Conservation (phyloP, 92 coral and sea anemone genomes). For the Heteractis magnifica region DNA sequence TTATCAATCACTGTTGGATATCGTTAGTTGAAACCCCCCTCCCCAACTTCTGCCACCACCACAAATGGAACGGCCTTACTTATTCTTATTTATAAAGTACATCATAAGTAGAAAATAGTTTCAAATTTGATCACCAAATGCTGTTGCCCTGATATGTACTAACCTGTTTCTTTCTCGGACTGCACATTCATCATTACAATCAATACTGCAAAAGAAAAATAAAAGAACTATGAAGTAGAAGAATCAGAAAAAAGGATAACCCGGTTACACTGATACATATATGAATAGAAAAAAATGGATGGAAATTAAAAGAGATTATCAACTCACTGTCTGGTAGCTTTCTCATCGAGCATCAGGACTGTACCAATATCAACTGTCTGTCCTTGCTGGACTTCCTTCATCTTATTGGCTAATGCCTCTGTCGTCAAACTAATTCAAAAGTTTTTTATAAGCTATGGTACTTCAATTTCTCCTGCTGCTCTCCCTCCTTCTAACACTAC, state of each 20-base stretch:
- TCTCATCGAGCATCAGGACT: constrained; percentile 73
- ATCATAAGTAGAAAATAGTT: not conserved
- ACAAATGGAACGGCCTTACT: not conserved
- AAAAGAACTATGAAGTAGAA: not conserved
- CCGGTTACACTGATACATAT: not conserved
- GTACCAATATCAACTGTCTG: constrained; percentile 80
- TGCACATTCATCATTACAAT: constrained; percentile 80
- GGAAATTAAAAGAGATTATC: too few species aligned
- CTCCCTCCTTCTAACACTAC: not conserved
- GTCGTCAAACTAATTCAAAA: constrained; percentile 67
- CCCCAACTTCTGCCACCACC: not conserved
- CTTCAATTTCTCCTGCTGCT: not conserved
- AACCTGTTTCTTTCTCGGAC: constrained; percentile 78
- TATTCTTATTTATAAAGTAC: not conserved
- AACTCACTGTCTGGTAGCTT: constrained; percentile 71
- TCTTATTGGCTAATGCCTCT: constrained; percentile 83
- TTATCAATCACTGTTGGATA: not conserved
- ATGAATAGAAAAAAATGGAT: too few species aligned
- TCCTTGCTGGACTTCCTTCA: constrained; percentile 87
- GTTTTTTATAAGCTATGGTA: not conserved
- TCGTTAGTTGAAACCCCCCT: too few species aligned
- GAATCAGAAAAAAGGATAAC: not conserved
- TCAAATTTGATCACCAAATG: not conserved
- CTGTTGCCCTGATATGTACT: constrained; percentile 1
- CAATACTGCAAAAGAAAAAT: constrained; percentile 56